Evolutionary conservation across 2,797 vertebrate genomes (phyloP), one percentile per base, ranked within the genome.

Genomic region (Cyprinella venusta): DNA sequence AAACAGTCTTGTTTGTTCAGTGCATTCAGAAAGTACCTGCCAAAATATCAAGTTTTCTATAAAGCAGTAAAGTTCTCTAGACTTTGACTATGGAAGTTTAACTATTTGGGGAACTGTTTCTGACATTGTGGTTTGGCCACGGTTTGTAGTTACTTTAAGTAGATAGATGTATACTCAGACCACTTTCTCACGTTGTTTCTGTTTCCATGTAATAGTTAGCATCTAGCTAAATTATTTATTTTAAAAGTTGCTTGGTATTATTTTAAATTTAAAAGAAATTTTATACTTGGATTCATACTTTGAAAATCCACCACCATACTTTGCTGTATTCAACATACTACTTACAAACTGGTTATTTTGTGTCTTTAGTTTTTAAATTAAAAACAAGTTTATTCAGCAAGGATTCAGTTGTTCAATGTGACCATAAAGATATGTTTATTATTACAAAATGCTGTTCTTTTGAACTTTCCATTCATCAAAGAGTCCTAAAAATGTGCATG

Each of bases 21-120:
- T 59, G 3, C 10, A 18, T 81, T 26, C 5, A 63, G 33, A 74
- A 81, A 72, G 3, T 64, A 64, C 36, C n/a, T 26, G 4, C 16
- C 26, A 26, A 79, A 79, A 68, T 56, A 69, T 69, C 9, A 15
- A 79, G 16, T 26, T 69, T 10, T 38, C 33, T 42, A 19, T 69
- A n/a, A 68, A 50, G 24, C 59, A 48, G 64, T 30, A 15, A 61
- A 48, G 1, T 13, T 48, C 4, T 61, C 8, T 61, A 36, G 36
- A 24, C 33, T 2, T 5, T 21, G 8, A 59, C 24, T 38, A 16
- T 36, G 8, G 61, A 24, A 18, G 19, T 70, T 61, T 45, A 30
- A 21, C 38, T 71, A 59, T 50, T 68, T 69, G 16, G 30, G 2
- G n/a, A 52, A 38, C 45, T 36, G 18, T 50, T 52, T 67, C 48